phyloP scores from a whole-genome alignment of 2,888 invertebrate genomes.

The Trachelus troglodyta region DNA sequence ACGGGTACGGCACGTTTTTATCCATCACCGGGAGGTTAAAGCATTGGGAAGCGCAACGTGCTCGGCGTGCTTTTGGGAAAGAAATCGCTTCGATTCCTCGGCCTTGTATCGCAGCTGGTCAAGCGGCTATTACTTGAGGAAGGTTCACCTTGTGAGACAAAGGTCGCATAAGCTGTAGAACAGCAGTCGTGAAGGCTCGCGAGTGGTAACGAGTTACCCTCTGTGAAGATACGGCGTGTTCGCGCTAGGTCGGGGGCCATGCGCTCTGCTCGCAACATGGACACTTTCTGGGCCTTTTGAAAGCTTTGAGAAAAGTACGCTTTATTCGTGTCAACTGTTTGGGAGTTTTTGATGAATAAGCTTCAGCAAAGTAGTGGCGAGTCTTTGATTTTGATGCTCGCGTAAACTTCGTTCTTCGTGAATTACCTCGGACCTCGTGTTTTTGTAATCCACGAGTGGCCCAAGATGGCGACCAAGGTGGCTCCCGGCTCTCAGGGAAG shows the following conservation, averaged over 20 bases:
- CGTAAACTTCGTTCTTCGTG: conserved; percentile 14
- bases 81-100: background rate
- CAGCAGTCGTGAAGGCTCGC: background rate
- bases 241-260: conserved; percentile 33
- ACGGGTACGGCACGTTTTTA: background rate
- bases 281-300: conserved; percentile 11
- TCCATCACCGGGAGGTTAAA: background rate
- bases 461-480: conserved; percentile 68
- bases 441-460: conserved; percentile 45
- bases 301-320: background rate
- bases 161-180: background rate
- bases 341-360: background rate
- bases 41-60: background rate
- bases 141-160: background rate
- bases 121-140: background rate
- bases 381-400: conserved; percentile 12
- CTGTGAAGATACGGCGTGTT: background rate
- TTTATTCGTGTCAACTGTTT: background rate
- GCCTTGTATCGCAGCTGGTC: background rate
- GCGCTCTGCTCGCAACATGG: conserved; percentile 41
- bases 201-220: background rate
- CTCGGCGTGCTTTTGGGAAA: background rate
- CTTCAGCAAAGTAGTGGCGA: background rate
- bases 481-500: conserved; percentile 65
- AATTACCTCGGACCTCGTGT: conserved; percentile 51